Conservation (phyloP, 2,797 vertebrate genomes). For the Ataeniobius toweri region DNA sequence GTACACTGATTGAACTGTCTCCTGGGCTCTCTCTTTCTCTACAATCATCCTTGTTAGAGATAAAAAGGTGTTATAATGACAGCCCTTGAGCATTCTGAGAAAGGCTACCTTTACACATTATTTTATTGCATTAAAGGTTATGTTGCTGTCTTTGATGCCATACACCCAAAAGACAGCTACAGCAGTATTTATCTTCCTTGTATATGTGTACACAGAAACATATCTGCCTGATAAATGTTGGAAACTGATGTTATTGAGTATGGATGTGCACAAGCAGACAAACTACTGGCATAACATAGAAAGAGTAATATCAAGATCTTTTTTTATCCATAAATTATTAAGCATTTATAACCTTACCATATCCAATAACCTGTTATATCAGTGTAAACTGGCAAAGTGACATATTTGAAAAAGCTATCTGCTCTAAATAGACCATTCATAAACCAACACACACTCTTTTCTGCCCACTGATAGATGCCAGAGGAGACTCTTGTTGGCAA, state of each 20-base stretch:
- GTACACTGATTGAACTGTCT: conserved; percentile 49
- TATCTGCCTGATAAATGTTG: not conserved
- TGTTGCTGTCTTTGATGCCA: conserved; percentile 62
- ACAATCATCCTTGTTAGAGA: conserved; percentile 74
- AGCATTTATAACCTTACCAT: not conserved
- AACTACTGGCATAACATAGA: not conserved
- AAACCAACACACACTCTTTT: not conserved
- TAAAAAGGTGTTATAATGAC: conserved; percentile 69
- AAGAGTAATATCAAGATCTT: not conserved
- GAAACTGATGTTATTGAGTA: not conserved
- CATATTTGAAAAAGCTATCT: not conserved
- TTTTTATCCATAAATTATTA: not conserved
- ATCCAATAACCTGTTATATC: not conserved
- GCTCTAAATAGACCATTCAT: not conserved
- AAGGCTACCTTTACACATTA: conserved; percentile 52
- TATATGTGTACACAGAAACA: not conserved
- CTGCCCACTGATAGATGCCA: too few species aligned
- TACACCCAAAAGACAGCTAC: conserved; percentile 62
- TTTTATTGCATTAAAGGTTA: conserved; percentile 71
- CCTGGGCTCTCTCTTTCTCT: conserved; percentile 57
- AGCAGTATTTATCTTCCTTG: conserved; percentile 38
- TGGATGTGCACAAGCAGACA: not conserved
- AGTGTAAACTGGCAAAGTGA: not conserved
- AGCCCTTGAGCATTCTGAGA: conserved; percentile 53
- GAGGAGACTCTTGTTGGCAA: not conserved